phyloP scores from a whole-genome alignment of 2,797 vertebrate species.

The Naso thynnoides region DNA sequence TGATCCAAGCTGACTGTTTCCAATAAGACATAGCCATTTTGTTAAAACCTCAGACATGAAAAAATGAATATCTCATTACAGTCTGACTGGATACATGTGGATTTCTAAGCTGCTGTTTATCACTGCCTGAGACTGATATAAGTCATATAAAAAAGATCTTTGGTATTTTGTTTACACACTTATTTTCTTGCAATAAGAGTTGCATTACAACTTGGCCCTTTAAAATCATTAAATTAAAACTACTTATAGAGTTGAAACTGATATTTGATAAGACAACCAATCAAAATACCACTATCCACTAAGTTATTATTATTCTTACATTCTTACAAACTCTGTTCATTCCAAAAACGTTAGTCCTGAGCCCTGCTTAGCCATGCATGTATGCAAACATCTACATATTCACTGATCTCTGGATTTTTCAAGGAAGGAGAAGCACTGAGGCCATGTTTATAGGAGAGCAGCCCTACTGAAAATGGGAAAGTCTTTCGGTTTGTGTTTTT shows the following conservation, averaged over 20 bases:
- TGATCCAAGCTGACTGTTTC: slow-evolving; percentile 54
- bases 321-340: no score
- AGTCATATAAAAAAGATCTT: background rate
- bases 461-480: no score
- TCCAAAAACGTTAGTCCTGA: no score
- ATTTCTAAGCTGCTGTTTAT: background rate
- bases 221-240: background rate
- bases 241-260: background rate
- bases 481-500: no score
- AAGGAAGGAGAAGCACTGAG: no score
- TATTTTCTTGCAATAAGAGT: background rate
- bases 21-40: slow-evolving; percentile 52
- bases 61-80: slow-evolving; percentile 15
- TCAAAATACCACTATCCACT: no score
- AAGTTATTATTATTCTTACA: no score
- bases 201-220: background rate
- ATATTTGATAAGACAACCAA: background rate
- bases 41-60: slow-evolving; percentile 42
- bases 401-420: no score
- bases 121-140: background rate
- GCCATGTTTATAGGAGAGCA: no score
- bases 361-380: no score
- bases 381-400: background rate
- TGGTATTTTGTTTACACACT: background rate
- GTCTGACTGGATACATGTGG: slow-evolving; percentile 8